Percentiles rank a stretch among this genome's conserved stretches.
These are phyloP conservation scores for Latheticus oryzae DNA, from an alignment of 2,888 invertebrate genomes.

Conservation along the genomic window DNA sequence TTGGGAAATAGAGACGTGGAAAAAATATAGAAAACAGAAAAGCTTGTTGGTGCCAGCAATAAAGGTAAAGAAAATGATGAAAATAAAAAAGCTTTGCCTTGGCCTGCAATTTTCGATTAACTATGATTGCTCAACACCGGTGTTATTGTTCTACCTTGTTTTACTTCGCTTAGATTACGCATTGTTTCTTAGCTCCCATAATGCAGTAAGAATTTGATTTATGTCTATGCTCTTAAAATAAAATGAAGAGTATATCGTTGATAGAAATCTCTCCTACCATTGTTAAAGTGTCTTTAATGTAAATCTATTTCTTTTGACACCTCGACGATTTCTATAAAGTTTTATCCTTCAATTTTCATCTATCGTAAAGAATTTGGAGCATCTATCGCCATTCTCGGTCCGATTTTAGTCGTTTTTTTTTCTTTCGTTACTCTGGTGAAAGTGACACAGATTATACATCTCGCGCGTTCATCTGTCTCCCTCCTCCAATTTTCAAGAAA, in stretches of 20 bases:
- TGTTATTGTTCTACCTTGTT: conserved; percentile 3
- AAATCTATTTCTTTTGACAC: no score
- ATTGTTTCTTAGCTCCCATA: conserved; percentile 8
- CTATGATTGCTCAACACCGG: not conserved
- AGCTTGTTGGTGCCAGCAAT: not conserved
- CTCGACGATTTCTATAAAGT: no score
- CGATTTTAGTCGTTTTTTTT: no score
- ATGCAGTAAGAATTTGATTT: conserved; percentile 8
- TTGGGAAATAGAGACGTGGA: not conserved
- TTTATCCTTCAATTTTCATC: no score
- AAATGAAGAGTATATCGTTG: no score
- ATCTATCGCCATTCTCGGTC: no score
- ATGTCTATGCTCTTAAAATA: no score
- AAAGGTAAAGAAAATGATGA: not conserved
- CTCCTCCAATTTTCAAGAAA: conserved; percentile 17
- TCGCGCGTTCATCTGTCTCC: not conserved
- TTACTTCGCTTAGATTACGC: not conserved
- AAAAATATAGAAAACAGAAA: not conserved
- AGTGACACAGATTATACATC: conserved; percentile 34
- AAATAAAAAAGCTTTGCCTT: conserved; percentile 3
- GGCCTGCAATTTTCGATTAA: conserved; percentile 3
- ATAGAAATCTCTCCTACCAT: no score
- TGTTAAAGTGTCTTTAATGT: no score
- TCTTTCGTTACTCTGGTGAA: conserved; percentile 11
- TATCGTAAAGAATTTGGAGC: no score